Evolutionary conservation across 2,113 vertebrate genomes (phyloP).

Genomic region (Ibidorhyncha struthersii): DNA sequence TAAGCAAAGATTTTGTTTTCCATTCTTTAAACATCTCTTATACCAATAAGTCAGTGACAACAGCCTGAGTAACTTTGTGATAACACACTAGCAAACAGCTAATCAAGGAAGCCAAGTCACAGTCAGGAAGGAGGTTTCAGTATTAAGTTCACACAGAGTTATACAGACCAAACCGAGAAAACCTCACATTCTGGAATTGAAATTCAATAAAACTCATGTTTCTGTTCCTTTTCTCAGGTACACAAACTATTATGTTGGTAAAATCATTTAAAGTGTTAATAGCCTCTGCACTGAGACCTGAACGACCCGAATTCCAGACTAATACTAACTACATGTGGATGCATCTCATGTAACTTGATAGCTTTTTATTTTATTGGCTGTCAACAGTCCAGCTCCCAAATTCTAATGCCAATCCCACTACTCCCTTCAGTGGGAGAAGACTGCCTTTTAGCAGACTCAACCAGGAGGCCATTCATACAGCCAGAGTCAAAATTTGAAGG

Average conservation of each 20-base stretch:
- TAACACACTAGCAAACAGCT: background rate
- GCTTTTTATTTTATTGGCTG: background rate
- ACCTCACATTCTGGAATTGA: background rate
- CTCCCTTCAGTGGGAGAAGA: background rate
- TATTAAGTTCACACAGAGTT: background rate
- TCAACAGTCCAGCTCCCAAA: background rate
- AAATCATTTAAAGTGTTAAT: background rate
- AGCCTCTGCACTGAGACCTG: background rate
- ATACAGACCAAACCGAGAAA: background rate
- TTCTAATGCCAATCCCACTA: background rate
- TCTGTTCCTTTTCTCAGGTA: background rate
- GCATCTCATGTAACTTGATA: background rate
- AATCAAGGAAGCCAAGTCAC: background rate
- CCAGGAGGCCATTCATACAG: background rate
- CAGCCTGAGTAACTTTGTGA: background rate
- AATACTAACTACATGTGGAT: background rate
- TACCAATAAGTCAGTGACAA: background rate
- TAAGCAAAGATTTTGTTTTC: background rate
- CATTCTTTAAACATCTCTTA: background rate
- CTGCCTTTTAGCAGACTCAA: background rate
- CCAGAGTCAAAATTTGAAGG: background rate
- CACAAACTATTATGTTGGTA: background rate
- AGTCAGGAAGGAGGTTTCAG: background rate
- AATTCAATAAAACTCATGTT: background rate
- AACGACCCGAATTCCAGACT: background rate